Base-by-base conservation (phyloP, 1,140 invertebrate species). In the Drosophila ogumai region DNA sequence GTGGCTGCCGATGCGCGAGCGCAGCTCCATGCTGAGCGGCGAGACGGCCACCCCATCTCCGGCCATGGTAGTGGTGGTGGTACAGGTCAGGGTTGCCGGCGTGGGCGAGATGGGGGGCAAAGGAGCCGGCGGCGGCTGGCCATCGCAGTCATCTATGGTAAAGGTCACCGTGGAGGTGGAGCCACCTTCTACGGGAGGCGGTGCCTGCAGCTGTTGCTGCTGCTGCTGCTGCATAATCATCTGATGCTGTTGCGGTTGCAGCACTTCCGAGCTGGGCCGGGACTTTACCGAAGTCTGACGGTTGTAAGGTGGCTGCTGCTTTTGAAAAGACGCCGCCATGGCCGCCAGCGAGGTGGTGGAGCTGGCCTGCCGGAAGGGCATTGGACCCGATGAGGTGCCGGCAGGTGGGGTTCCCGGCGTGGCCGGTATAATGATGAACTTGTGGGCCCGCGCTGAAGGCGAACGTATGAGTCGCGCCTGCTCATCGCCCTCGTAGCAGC, bases 351-450 rank as follows among this genome's bases (percentile, higher is more conserved):
- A 79, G 32, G 78, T 78, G 15, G 78, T 82, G 4, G 90, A 91
- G 60, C 63, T 86, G 46, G 84, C 69, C 59, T 88, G 81, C 1
- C 87, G 78, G n/a, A 92, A 91, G 2, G 90, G 88, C 47, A 76
- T 52, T 41, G 79, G 71, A 22, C 72, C 54, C 0, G 64, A 36
- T 10, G 54, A 22, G 1, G 52, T 22, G 25, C 40, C 34, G 5
- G 41, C 58, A 8, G 75, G 68, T 6, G 87, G 60, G 43, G 71
- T 60, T 17, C 79, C 71, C 13, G 81, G 75, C 52, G 88, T 76
- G 34, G 91, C 75, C 36, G 91, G 91, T 57, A 92, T 92, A 1
- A 92, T 92, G 34, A 92, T 92, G 56, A 75, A 92, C 76, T 92
- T 92, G 50, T 92, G 88, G 7, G 88, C 57, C 13, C 91, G 79